These are phyloP conservation scores for Corythornis cristatus DNA, from an alignment of 2,113 vertebrate genomes.

Conservation along the genomic window DNA sequence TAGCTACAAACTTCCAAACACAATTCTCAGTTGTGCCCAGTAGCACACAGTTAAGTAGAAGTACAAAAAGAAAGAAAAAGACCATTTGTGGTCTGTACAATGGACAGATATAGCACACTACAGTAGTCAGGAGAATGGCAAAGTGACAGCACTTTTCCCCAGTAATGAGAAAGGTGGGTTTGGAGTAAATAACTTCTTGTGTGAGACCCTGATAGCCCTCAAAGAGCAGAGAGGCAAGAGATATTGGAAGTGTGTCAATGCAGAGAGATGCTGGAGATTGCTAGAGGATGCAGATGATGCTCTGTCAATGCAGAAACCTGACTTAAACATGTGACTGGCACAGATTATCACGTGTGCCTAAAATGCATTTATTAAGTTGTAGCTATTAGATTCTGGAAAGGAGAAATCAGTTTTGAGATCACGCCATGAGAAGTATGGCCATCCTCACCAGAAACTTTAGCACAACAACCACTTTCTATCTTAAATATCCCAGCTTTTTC, in stretches of 20 bases:
- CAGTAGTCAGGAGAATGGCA: not conserved
- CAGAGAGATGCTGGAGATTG: not conserved
- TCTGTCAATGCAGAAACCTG: not conserved
- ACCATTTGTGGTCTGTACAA: not conserved
- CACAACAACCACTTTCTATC: not conserved
- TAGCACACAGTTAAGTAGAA: fast-evolving
- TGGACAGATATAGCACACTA: not conserved
- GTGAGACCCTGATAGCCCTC: not conserved
- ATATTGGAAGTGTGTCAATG: not conserved
- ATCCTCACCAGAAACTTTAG: not conserved
- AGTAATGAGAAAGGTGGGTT: not conserved
- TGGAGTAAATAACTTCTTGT: not conserved
- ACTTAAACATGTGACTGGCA: not conserved
- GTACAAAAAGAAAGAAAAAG: not conserved
- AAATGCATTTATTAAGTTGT: not conserved
- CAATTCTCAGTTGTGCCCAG: fast-evolving
- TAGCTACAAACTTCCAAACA: not conserved
- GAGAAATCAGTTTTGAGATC: not conserved
- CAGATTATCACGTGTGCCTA: not conserved
- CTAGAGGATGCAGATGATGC: not conserved
- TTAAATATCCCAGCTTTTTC: not conserved
- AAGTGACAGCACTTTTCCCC: not conserved
- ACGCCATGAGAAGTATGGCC: not conserved
- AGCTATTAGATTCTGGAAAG: not conserved
- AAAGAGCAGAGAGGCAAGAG: not conserved